Conservation (phyloP, 1,140 invertebrate species). For the Orius insidiosus region DNA sequence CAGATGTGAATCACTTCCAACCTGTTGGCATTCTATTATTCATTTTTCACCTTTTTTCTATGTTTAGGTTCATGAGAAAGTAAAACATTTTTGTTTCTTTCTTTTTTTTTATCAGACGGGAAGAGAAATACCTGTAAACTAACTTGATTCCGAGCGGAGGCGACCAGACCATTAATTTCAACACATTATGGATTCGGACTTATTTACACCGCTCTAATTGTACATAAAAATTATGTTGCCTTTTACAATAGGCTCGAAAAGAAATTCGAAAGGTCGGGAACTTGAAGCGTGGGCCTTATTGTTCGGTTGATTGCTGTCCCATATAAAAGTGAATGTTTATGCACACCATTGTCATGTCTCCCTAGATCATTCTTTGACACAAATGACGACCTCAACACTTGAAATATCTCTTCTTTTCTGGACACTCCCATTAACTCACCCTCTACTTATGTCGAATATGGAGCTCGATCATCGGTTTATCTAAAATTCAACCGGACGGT, state of each 20-base stretch:
- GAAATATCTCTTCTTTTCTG: not conserved
- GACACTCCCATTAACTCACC: slow-evolving; percentile 4
- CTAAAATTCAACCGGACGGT: no score
- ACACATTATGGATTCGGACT: slow-evolving; percentile 3
- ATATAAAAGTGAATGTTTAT: slow-evolving; percentile 8
- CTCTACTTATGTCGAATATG: no score
- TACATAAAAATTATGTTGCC: slow-evolving; percentile 3
- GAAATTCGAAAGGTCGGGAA: slow-evolving; percentile 5
- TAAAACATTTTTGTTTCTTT: no score
- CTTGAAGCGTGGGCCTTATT: slow-evolving; percentile 7
- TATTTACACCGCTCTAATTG: slow-evolving; percentile 4
- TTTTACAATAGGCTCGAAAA: slow-evolving; percentile 8
- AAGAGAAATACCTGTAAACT: no score
- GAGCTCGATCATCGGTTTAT: no score
- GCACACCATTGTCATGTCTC: slow-evolving; percentile 9
- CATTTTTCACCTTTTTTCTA: no score
- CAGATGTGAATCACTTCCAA: no score
- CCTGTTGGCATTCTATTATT: no score
- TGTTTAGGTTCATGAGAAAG: no score
- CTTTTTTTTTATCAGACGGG: no score
- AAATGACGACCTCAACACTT: slow-evolving; percentile 4
- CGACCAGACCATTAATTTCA: not conserved
- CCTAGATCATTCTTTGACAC: slow-evolving; percentile 1
- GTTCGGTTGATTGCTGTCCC: slow-evolving; percentile 8
- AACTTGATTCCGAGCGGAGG: no score